Conservation (phyloP, 2,113 vertebrate species). For the Taxidea taxus region DNA sequence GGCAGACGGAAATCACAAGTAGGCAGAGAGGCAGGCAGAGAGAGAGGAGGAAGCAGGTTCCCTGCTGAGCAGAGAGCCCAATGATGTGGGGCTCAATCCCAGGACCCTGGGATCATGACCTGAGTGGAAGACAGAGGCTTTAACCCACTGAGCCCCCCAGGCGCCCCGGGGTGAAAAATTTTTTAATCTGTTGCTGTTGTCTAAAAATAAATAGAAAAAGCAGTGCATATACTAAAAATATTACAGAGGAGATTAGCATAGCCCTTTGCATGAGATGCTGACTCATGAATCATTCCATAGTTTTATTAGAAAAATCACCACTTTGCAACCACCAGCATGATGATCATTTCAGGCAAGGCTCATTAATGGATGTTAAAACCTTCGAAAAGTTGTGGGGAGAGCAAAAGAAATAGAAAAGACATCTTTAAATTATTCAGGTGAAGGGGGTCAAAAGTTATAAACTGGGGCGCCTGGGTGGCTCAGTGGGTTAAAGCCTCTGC, state of each 20-base stretch:
- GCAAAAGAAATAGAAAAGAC: background rate
- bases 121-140: no score
- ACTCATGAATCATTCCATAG: background rate
- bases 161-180: background rate
- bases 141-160: no score
- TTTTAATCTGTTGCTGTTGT: background rate
- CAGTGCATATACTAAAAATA: background rate
- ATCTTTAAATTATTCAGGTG: background rate
- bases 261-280: background rate
- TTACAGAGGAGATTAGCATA: background rate
- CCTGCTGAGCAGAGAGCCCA: no score
- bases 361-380: background rate
- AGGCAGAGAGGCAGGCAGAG: no score
- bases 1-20: no score
- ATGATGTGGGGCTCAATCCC: no score
- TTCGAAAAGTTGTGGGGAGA: background rate
- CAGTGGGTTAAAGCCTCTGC: no score
- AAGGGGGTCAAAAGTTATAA: background rate
- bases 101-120: no score
- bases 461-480: no score
- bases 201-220: background rate
- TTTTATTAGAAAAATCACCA: background rate
- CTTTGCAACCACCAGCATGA: background rate
- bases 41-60: no score
- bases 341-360: background rate